phyloP scores from a whole-genome alignment of 2,113 vertebrate genomes.

The Smithornis capensis region DNA sequence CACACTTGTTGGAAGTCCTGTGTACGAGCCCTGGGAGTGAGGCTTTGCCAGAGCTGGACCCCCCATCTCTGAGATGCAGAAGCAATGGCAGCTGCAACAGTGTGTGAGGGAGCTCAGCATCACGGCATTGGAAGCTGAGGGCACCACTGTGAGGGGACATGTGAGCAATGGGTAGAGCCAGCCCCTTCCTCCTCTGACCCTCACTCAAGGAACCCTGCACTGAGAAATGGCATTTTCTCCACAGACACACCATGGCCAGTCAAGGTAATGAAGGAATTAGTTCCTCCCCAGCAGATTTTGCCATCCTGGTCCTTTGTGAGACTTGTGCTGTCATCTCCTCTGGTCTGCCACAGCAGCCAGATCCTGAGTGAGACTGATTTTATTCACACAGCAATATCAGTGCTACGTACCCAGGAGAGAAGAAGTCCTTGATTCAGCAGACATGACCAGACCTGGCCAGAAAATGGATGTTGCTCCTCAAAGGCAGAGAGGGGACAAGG shows the following conservation, averaged over 20 bases:
- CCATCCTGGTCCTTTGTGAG: background rate
- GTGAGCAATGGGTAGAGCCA: background rate
- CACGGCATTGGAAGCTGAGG: fast-evolving
- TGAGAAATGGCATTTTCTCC: background rate
- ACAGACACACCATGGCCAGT: fast-evolving
- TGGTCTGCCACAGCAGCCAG: fast-evolving
- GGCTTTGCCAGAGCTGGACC: background rate
- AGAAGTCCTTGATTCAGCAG: background rate
- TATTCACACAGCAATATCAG: background rate
- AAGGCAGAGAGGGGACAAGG: background rate
- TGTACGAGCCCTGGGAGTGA: background rate
- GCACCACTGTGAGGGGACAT: background rate
- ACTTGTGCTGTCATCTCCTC: background rate
- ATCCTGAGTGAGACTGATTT: background rate
- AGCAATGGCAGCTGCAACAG: fast-evolving
- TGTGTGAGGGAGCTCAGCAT: fast-evolving
- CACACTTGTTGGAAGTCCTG: background rate
- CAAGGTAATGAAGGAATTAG: fast-evolving
- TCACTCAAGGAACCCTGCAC: fast-evolving
- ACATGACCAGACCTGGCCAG: background rate
- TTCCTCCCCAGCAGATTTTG: background rate
- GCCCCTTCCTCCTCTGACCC: fast-evolving
- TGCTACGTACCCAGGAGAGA: background rate
- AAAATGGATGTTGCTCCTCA: background rate
- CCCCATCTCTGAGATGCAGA: fast-evolving